These are phyloP conservation scores for Sorex fumeus DNA, from an alignment of 2,113 vertebrate genomes.

Conservation along the genomic window DNA sequence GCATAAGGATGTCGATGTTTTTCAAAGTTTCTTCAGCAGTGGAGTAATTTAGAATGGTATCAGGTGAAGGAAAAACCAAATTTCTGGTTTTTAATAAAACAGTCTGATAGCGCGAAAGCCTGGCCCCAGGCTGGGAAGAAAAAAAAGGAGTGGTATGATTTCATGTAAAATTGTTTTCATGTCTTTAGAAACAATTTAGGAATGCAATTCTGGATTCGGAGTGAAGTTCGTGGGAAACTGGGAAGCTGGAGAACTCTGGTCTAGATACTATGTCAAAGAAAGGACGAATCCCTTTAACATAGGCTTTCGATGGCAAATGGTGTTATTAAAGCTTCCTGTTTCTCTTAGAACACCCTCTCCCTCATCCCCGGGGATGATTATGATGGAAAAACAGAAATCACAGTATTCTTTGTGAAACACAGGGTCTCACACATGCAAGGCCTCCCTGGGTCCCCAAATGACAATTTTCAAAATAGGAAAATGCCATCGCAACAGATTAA, in stretches of 20 bases:
- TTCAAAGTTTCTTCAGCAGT: constrained; percentile 54
- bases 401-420: too few species aligned
- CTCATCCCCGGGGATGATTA: too few species aligned
- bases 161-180: constrained; percentile 65
- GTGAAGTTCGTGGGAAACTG: constrained; percentile 27
- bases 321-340: constrained; percentile 27
- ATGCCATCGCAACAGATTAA: not conserved
- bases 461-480: constrained; percentile 60
- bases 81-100: constrained; percentile 28
- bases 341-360: not conserved
- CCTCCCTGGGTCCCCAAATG: not conserved
- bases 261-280: constrained; percentile 38
- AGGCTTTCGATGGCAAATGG: constrained; percentile 43
- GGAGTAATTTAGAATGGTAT: constrained; percentile 43
- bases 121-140: not conserved
- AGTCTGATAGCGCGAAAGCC: constrained; percentile 49
- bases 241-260: constrained; percentile 6
- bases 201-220: not conserved
- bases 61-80: not conserved
- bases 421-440: too few species aligned
- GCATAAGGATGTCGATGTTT: constrained; percentile 23
- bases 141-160: not conserved
- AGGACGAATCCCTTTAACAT: constrained; percentile 4
- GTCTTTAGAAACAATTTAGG: constrained; percentile 35
- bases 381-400: too few species aligned